A percentile compares a stretch with the other conserved stretches of the same genome.
phyloP scores from a whole-genome alignment of 2,888 invertebrate genomes.

The Halocaridina rubra region DNA sequence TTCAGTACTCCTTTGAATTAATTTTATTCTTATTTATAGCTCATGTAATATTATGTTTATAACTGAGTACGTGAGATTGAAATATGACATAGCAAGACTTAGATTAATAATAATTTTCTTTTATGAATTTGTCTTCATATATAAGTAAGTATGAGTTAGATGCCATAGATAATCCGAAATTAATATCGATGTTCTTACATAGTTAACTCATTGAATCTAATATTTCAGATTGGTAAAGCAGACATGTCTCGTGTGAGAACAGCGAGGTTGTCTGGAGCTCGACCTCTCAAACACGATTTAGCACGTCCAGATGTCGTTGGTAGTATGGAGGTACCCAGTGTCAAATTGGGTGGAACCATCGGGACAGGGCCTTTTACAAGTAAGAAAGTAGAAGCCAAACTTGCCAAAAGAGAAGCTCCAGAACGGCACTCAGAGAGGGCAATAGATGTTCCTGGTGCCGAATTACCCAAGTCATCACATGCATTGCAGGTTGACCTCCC shows the following conservation, averaged over 20 bases:
- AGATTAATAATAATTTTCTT: too few species aligned
- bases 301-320: slow-evolving; percentile 23
- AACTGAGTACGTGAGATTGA: too few species aligned
- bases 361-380: not conserved
- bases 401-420: slow-evolving; percentile 42
- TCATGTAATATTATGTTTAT: too few species aligned
- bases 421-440: slow-evolving; percentile 61
- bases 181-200: too few species aligned
- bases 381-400: not conserved
- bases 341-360: not conserved
- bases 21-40: too few species aligned
- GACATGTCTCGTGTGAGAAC: slow-evolving; percentile 39
- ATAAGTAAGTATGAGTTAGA: too few species aligned
- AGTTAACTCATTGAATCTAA: too few species aligned
- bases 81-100: too few species aligned
- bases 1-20: too few species aligned
- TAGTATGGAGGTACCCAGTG: not conserved
- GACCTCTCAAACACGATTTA: not conserved
- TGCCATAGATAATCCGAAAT: too few species aligned
- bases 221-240: slow-evolving; percentile 44
- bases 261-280: slow-evolving; percentile 1
- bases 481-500: not conserved
- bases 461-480: not conserved
- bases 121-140: too few species aligned
- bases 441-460: slow-evolving; percentile 58